Percentiles rank a stretch among this genome's conserved stretches.
Conservation (phyloP, 2,797 vertebrate genomes). For the Pelobates cultripes region DNA sequence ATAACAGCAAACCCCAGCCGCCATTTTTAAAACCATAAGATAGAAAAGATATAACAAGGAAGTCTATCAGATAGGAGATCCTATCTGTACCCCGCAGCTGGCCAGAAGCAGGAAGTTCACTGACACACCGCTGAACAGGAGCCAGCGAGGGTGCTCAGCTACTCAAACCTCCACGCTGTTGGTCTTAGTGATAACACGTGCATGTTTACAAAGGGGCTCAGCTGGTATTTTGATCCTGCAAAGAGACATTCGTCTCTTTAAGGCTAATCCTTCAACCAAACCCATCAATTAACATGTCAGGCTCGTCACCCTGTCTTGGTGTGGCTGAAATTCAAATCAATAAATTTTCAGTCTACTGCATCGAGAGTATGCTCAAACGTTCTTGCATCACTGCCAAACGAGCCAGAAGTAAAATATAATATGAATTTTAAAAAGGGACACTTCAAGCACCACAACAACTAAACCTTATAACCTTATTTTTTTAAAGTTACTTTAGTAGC, state of each 20-base stretch:
- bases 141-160: conserved; percentile 34
- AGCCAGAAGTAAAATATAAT: too few relatives aligned
- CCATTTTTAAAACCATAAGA: conserved; percentile 74
- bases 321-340: not conserved
- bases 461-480: too few relatives aligned
- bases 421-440: too few relatives aligned
- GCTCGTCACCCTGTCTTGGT: conserved; percentile 6
- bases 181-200: conserved; percentile 32
- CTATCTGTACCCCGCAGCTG: conserved; percentile 81
- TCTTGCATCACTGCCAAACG: too few relatives aligned
- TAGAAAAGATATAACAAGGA: conserved; percentile 77
- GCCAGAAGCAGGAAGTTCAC: conserved; percentile 76
- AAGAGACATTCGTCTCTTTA: conserved; percentile 12
- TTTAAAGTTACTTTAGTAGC: too few relatives aligned
- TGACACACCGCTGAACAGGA: conserved; percentile 60
- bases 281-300: conserved; percentile 30
- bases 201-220: conserved; percentile 24
- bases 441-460: too few relatives aligned
- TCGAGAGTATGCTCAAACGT: too few relatives aligned
- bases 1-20: conserved; percentile 66
- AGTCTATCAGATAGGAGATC: conserved; percentile 78
- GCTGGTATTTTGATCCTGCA: conserved; percentile 5
- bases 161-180: conserved; percentile 18
- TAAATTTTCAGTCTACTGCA: not conserved
- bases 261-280: conserved; percentile 17